phyloP scores from a whole-genome alignment of 1,140 invertebrate genomes.

The Platyura marginata region DNA sequence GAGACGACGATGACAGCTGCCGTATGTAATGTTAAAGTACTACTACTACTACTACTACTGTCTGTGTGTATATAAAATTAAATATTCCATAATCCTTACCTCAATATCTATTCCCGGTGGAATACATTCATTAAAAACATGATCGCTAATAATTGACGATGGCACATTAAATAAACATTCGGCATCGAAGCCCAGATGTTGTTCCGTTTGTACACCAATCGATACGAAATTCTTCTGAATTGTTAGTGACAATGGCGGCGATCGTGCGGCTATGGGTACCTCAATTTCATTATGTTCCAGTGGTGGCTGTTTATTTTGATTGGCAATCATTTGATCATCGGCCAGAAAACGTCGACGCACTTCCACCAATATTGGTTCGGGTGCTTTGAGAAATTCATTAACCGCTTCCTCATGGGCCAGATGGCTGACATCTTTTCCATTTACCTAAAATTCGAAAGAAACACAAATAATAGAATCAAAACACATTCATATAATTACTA shows the following conservation, averaged over 20 bases:
- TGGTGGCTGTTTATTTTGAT: no score
- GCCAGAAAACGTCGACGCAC: conserved; percentile 35
- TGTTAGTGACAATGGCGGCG: no score
- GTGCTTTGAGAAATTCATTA: conserved; percentile 44
- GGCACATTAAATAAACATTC: conserved; percentile 14
- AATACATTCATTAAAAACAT: conserved; percentile 25
- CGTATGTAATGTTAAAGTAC: neutral
- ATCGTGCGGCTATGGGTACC: conserved; percentile 3
- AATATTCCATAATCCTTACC: no score
- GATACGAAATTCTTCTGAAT: conserved; percentile 20
- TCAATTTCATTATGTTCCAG: conserved; percentile 11
- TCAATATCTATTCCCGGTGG: conserved; percentile 50
- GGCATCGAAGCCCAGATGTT: neutral
- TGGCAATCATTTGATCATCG: conserved; percentile 15
- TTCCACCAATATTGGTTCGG: conserved; percentile 53
- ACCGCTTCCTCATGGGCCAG: conserved; percentile 51
- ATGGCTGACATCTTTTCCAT: conserved; percentile 49
- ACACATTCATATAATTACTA: no score
- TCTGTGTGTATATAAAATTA: neutral
- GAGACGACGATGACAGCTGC: no score
- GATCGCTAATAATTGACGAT: neutral
- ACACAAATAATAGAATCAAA: neutral
- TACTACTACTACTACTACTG: neutral
- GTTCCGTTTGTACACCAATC: conserved; percentile 27
- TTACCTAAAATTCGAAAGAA: conserved; percentile 33